A percentile compares a stretch with the other conserved stretches of the same genome.
Evolutionary conservation across 2,797 vertebrate species (phyloP).

Genomic region (Liasis olivaceus): DNA sequence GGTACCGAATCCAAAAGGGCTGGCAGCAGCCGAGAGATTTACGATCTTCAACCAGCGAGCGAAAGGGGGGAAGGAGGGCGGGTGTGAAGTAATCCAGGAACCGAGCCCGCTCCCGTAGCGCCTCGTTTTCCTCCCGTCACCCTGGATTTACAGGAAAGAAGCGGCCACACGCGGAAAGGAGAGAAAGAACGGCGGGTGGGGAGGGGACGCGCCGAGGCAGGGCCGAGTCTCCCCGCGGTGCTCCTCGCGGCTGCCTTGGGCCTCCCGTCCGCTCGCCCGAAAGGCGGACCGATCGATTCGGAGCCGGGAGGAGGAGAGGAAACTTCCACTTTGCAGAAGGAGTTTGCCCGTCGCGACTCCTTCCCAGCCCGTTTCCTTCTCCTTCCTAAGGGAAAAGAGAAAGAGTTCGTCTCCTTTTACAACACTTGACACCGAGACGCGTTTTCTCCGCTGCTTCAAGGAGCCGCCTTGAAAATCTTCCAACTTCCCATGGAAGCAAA

Average conservation of each 20-base stretch:
- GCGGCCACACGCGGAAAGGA: conserved; percentile 48
- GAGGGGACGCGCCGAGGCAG: conserved; percentile 42
- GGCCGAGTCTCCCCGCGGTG: not conserved
- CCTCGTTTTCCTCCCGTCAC: conserved; percentile 51
- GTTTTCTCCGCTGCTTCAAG: not conserved
- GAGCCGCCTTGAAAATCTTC: not conserved
- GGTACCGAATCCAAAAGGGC: not conserved
- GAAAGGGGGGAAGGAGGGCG: conserved; percentile 50
- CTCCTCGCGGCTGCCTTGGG: not conserved
- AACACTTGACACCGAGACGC: not conserved
- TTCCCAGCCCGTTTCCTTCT: not conserved
- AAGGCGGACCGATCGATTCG: not conserved
- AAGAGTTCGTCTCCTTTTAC: not conserved
- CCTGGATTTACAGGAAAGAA: conserved; percentile 51
- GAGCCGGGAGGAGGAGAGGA: not conserved
- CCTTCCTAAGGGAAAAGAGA: not conserved
- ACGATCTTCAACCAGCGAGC: conserved; percentile 57
- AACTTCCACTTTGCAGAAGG: not conserved
- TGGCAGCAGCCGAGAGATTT: conserved; percentile 54
- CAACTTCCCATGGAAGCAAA: not conserved
- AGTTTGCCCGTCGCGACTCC: not conserved
- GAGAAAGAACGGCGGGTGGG: conserved; percentile 45
- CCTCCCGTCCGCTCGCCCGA: not conserved
- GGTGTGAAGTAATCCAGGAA: conserved; percentile 65
- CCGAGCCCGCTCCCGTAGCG: conserved; percentile 17